Conservation (phyloP, 2,113 vertebrate genomes). For the Halcyon malimbica region DNA sequence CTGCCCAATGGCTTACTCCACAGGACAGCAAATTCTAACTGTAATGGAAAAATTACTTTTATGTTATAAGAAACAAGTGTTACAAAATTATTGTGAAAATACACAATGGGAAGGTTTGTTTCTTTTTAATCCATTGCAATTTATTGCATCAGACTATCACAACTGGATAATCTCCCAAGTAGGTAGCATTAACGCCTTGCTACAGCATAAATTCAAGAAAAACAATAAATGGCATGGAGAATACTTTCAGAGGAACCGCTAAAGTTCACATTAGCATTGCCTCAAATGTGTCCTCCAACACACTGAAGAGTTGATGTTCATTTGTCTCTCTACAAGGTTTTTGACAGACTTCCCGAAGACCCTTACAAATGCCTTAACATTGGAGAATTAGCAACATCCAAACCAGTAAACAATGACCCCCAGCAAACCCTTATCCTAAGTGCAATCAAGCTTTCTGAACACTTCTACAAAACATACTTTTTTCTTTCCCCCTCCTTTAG, state of each 20-base stretch:
- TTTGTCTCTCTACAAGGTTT: not conserved
- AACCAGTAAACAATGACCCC: not conserved
- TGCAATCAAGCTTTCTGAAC: not conserved
- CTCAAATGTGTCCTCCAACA: not conserved
- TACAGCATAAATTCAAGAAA: not conserved
- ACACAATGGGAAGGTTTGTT: not conserved
- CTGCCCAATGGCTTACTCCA: not conserved
- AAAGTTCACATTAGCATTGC: not conserved
- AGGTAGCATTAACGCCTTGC: not conserved
- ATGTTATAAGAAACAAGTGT: not conserved
- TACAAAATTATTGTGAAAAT: not conserved
- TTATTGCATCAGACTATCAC: not conserved
- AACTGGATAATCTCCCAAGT: not conserved
- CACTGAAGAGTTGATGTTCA: not conserved
- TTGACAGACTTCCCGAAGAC: not conserved
- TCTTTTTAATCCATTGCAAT: not conserved
- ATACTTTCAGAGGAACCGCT: constrained; percentile 2
- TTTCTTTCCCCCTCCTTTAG: not conserved
- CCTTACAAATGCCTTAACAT: not conserved
- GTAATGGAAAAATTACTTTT: not conserved
- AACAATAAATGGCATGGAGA: not conserved
- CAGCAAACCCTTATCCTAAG: not conserved
- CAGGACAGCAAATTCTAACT: not conserved
- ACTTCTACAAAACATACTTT: not conserved
- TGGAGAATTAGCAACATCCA: not conserved